Conservation (phyloP, 2,113 vertebrate genomes). For the Thermophis baileyi region DNA sequence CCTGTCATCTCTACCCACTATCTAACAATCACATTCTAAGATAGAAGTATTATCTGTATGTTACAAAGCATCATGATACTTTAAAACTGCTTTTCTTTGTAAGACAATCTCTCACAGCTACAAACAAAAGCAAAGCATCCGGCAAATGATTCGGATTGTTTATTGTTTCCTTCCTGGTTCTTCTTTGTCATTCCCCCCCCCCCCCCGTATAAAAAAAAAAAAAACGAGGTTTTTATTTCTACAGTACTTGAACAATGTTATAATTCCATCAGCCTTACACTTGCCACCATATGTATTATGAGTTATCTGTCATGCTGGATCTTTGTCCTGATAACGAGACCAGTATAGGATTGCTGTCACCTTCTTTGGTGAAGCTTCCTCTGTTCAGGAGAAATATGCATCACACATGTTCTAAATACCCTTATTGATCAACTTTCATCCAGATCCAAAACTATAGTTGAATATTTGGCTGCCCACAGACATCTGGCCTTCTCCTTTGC, state of each 20-base stretch:
- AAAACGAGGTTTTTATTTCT: neutral
- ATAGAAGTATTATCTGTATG: neutral
- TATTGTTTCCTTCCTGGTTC: neutral
- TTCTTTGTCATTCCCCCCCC: neutral
- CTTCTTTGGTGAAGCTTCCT: neutral
- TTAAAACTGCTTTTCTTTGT: neutral
- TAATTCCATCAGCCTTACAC: neutral
- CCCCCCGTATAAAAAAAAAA: too few species aligned
- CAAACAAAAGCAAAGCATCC: constrained; percentile 4
- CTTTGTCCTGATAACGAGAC: neutral
- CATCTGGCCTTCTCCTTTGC: neutral
- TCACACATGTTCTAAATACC: neutral
- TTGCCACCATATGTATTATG: constrained; percentile 2
- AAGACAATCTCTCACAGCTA: neutral
- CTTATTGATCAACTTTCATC: neutral
- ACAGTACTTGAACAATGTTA: neutral
- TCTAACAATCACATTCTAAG: neutral
- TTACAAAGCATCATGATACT: too few species aligned
- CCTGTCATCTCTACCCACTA: too few species aligned
- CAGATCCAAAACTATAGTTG: neutral
- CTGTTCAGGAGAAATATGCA: neutral
- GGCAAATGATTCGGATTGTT: neutral
- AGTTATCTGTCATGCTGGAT: neutral
- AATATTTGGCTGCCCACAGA: neutral
- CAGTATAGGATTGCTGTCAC: constrained; percentile 8